Conservation (phyloP, 2,888 invertebrate genomes). For the Tricholauxania praeusta region DNA sequence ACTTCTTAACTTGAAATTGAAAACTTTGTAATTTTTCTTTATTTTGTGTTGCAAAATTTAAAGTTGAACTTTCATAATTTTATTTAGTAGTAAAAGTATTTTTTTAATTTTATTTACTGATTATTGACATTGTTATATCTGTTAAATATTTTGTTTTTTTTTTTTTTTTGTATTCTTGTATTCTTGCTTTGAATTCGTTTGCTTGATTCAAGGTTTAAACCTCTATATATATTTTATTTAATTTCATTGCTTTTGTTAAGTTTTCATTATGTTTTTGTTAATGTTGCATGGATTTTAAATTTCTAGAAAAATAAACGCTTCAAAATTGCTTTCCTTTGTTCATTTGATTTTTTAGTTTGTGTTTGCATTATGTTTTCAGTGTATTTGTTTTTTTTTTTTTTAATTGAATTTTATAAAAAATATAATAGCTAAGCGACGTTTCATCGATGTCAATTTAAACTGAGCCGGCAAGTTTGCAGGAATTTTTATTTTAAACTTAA, state of each 20-base stretch:
- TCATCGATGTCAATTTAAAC: too few species aligned
- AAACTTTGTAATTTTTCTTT: not conserved
- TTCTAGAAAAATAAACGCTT: slow-evolving; percentile 65
- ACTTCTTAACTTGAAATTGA: slow-evolving; percentile 4
- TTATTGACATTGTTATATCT: not conserved
- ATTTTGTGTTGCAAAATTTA: too few species aligned
- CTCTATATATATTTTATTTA: slow-evolving; percentile 21
- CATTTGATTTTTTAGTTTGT: slow-evolving; percentile 42
- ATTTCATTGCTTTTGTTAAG: slow-evolving; percentile 33
- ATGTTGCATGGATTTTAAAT: slow-evolving; percentile 52
- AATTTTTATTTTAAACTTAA: too few species aligned
- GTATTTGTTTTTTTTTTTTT: slow-evolving; percentile 39
- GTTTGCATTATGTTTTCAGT: slow-evolving; percentile 41
- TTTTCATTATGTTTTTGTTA: slow-evolving; percentile 5
- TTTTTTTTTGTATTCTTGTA: too few species aligned
- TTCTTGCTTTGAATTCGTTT: too few species aligned
- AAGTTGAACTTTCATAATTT: too few species aligned
- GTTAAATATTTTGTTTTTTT: not conserved
- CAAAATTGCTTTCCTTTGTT: slow-evolving; percentile 59
- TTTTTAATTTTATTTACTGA: too few species aligned
- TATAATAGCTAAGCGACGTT: too few species aligned
- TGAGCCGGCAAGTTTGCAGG: too few species aligned
- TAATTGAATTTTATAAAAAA: too few species aligned
- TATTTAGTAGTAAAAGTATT: too few species aligned
- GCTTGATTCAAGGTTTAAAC: not conserved